Conservation (phyloP, 2,797 vertebrate genomes). For the Etheostoma nigrum region DNA sequence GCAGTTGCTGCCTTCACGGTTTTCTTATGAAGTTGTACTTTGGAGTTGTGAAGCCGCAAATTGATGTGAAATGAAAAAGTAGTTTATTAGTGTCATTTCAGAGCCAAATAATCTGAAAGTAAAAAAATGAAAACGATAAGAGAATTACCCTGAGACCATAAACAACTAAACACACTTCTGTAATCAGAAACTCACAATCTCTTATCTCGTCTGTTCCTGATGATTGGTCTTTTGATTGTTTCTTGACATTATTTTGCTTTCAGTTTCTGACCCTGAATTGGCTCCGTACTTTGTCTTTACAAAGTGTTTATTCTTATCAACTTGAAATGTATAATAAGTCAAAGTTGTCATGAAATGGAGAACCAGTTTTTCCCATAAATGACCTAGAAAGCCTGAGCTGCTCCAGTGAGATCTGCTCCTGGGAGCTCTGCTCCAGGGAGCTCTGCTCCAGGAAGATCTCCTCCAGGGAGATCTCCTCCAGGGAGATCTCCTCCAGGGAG, state of each 20-base stretch:
- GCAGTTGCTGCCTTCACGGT: slow-evolving; percentile 45
- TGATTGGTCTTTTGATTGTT: not conserved
- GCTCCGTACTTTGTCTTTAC: slow-evolving; percentile 6
- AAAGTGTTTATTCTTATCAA: slow-evolving; percentile 8
- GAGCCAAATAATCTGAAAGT: slow-evolving; percentile 29
- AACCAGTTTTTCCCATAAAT: not conserved
- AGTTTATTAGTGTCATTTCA: slow-evolving; percentile 2
- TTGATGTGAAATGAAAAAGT: slow-evolving; percentile 18
- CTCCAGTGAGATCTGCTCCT: not conserved
- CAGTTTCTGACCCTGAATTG: slow-evolving; percentile 19
- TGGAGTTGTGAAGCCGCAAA: slow-evolving; percentile 15
- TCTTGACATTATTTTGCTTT: slow-evolving; percentile 14
- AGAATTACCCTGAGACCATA: not conserved
- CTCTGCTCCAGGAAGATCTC: too few species aligned
- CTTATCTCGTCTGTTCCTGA: not conserved
- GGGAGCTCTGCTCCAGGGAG: not conserved
- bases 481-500: too few species aligned
- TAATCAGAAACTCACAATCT: not conserved
- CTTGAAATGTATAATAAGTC: slow-evolving; percentile 14
- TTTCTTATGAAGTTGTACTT: slow-evolving; percentile 24
- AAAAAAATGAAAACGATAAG: not conserved
- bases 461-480: too few species aligned
- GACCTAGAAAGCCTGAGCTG: slow-evolving; percentile 22
- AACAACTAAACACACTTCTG: not conserved
- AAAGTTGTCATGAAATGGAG: slow-evolving; percentile 17